phyloP scores from a whole-genome alignment of 2,888 invertebrate genomes.

The Frankliniella intonsa region DNA sequence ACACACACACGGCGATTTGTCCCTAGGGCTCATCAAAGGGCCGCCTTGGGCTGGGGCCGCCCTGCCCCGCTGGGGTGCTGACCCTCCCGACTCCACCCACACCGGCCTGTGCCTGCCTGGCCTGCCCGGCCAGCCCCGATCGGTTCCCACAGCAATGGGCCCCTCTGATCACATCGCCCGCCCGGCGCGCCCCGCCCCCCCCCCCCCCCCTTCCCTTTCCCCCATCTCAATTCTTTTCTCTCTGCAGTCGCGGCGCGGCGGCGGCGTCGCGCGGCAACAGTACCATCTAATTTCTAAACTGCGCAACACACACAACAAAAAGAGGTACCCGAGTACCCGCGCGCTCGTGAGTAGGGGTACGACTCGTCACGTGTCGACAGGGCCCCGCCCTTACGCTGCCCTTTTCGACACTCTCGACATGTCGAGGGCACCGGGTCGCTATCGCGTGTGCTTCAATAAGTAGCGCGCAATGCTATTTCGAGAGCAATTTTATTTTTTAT shows the following conservation, averaged over 20 bases:
- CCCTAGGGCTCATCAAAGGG: slow-evolving; percentile 21
- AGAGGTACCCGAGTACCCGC: background rate
- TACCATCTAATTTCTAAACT: background rate
- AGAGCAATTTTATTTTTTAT: too few species aligned
- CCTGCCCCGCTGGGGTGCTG: background rate
- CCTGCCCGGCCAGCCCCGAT: background rate
- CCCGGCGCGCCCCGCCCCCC: background rate
- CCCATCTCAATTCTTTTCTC: background rate
- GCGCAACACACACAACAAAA: background rate
- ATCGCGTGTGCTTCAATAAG: too few species aligned
- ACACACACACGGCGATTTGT: background rate
- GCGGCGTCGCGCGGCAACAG: background rate
- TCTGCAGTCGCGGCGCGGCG: background rate
- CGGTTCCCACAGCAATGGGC: slow-evolving; percentile 7
- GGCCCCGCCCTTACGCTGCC: too few species aligned
- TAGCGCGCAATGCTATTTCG: too few species aligned
- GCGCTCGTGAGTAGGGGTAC: too few species aligned
- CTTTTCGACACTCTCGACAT: too few species aligned
- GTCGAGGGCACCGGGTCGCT: too few species aligned
- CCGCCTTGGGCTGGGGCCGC: too few species aligned
- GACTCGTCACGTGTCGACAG: too few species aligned
- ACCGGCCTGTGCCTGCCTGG: background rate
- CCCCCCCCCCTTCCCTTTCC: background rate
- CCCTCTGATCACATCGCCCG: background rate
- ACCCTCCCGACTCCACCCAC: background rate